Evolutionary conservation across 2,888 invertebrate genomes (phyloP).

Genomic region (Sinhomidia bicolor): DNA sequence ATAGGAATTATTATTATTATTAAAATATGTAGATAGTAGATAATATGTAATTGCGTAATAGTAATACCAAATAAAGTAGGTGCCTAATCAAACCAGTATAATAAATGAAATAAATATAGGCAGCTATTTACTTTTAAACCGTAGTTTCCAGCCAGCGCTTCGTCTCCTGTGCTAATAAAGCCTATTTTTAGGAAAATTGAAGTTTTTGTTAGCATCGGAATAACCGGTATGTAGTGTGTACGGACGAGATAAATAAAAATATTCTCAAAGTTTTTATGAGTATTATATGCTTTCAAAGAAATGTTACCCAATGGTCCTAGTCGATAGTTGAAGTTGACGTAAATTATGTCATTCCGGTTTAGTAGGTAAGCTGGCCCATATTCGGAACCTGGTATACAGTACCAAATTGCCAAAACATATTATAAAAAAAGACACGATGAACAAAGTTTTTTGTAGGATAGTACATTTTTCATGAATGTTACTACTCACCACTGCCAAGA

Average conservation of each 20-base stretch:
- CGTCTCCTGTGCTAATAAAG: slow-evolving; percentile 66
- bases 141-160: slow-evolving; percentile 63
- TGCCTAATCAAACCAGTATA: no score
- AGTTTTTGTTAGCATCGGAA: no score
- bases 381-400: slow-evolving; percentile 50
- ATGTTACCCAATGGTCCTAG: slow-evolving; percentile 68
- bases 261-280: no score
- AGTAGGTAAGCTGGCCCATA: slow-evolving; percentile 69
- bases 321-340: slow-evolving; percentile 73
- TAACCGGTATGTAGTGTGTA: no score
- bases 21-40: neutral
- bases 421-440: no score
- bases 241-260: no score
- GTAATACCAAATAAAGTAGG: no score
- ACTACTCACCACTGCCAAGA: slow-evolving; percentile 35
- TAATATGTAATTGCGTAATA: neutral
- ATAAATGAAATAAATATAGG: no score
- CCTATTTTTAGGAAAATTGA: slow-evolving; percentile 38
- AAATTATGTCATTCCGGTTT: slow-evolving; percentile 59
- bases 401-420: neutral
- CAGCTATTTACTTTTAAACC: slow-evolving; percentile 49
- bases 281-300: no score
- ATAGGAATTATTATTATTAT: no score
- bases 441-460: neutral
- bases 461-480: neutral